Conservation (phyloP, 2,113 vertebrate genomes). For the Lycocorax pyrrhopterus region DNA sequence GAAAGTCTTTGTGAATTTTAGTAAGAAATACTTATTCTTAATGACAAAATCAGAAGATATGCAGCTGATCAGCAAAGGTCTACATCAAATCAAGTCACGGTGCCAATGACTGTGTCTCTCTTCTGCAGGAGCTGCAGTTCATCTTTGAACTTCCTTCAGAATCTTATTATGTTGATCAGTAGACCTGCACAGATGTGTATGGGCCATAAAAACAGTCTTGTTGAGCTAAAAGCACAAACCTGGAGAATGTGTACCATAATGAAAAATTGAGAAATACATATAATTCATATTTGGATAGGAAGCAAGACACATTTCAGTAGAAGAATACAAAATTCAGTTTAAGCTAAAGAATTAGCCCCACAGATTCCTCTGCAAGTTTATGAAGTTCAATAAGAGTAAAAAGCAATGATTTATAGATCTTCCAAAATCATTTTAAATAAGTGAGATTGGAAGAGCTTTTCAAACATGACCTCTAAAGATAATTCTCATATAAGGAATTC, state of each 20-base stretch:
- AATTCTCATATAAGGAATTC: background rate
- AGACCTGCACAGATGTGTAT: background rate
- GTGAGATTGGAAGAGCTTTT: background rate
- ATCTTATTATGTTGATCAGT: background rate
- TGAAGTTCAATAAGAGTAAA: background rate
- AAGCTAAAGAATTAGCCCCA: background rate
- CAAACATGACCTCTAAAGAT: background rate
- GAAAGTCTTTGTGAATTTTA: background rate
- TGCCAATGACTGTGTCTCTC: background rate
- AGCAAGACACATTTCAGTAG: background rate
- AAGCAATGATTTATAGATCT: background rate
- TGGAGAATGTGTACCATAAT: background rate
- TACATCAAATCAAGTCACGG: background rate
- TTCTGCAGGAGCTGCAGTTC: background rate
- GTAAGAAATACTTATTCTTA: background rate
- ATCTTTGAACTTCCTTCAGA: background rate
- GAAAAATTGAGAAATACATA: background rate
- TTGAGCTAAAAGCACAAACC: background rate
- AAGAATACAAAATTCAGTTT: background rate
- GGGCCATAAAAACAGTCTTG: rapidly evolving
- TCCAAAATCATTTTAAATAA: background rate
- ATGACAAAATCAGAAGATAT: background rate
- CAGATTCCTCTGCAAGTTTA: background rate
- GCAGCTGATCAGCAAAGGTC: background rate
- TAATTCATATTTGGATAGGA: background rate